Conservation (phyloP, 1,140 invertebrate species). For the Anastrepha ludens region DNA sequence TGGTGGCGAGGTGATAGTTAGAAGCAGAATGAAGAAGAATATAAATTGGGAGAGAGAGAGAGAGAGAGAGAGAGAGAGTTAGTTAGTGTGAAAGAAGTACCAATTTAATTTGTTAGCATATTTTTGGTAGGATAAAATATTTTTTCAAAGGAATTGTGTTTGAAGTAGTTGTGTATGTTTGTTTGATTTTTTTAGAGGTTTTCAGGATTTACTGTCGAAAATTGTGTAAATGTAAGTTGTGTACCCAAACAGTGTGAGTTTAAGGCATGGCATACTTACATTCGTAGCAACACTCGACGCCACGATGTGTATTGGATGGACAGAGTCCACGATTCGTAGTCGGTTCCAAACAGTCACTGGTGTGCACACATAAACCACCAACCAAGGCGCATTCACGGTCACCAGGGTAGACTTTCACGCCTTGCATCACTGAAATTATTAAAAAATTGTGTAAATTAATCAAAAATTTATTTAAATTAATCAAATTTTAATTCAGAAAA, state of each 20-base stretch:
- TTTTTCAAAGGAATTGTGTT: neutral
- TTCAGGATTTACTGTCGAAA: conserved; percentile 48
- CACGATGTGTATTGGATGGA: conserved; percentile 64
- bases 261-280: conserved; percentile 64
- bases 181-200: conserved; percentile 13
- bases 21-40: neutral
- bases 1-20: neutral
- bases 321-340: conserved; percentile 70
- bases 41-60: neutral
- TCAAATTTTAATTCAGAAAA: too few relatives aligned
- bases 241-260: conserved; percentile 19
- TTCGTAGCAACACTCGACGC: conserved; percentile 74
- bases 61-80: neutral
- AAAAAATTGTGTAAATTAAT: neutral
- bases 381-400: conserved; percentile 69
- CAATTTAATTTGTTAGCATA: conserved; percentile 17
- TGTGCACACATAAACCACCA: conserved; percentile 70
- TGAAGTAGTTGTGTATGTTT: neutral
- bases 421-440: conserved; percentile 57
- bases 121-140: neutral
- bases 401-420: conserved; percentile 66
- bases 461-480: too few relatives aligned
- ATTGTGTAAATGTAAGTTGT: conserved; percentile 43
- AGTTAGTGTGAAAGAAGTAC: conserved; percentile 36
- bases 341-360: conserved; percentile 65